Conservation (phyloP, 2,113 vertebrate genomes). For the Crypturellus undulatus region DNA sequence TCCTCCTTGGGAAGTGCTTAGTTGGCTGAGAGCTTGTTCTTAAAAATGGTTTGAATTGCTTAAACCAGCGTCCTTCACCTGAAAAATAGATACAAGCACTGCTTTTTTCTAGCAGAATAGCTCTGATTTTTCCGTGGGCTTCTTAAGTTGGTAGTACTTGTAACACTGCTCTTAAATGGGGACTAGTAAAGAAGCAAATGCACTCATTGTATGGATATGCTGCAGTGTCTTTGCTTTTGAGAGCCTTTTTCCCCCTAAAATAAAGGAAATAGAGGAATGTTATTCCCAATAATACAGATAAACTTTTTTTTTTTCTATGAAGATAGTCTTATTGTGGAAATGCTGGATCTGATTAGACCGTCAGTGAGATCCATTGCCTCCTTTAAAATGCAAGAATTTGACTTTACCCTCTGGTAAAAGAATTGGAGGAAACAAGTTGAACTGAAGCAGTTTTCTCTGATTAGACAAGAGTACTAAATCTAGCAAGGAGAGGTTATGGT, state of each 20-base stretch:
- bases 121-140: background rate
- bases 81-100: background rate
- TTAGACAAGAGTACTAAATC: background rate
- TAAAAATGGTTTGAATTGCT: background rate
- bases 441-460: background rate
- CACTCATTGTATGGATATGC: background rate
- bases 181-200: background rate
- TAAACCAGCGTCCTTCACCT: background rate
- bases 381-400: background rate
- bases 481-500: background rate
- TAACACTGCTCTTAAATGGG: background rate
- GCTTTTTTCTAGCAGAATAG: background rate
- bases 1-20: slow-evolving; percentile 30
- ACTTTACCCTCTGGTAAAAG: background rate
- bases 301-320: slow-evolving; percentile 7
- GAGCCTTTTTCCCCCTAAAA: background rate
- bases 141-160: background rate
- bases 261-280: background rate
- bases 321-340: background rate
- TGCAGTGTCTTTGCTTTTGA: background rate
- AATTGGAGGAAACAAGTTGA: background rate
- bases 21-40: background rate
- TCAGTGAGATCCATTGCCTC: background rate
- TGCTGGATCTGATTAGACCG: background rate
- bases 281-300: background rate